Conservation (phyloP, 2,888 invertebrate species). For the Petrolisthes cinctipes region DNA sequence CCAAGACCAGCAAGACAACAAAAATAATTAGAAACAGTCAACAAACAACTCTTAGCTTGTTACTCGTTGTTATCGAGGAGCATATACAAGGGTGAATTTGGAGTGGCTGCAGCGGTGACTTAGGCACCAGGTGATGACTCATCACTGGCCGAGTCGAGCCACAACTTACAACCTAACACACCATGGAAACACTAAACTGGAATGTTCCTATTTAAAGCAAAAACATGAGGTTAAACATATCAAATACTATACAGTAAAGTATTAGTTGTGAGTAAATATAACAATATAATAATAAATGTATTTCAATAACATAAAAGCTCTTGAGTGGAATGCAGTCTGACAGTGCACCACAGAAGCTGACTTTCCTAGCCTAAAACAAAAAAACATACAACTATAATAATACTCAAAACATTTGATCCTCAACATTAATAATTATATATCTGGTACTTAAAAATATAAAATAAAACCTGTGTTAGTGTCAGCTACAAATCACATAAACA, state of each 20-base stretch:
- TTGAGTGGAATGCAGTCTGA: slow-evolving; percentile 54
- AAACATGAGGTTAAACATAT: slow-evolving; percentile 53
- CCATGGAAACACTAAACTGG: slow-evolving; percentile 42
- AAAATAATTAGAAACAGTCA: not conserved
- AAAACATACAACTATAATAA: slow-evolving; percentile 48
- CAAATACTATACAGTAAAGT: slow-evolving; percentile 46
- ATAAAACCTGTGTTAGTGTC: slow-evolving; percentile 15
- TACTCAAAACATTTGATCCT: slow-evolving; percentile 61
- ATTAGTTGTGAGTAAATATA: slow-evolving; percentile 61
- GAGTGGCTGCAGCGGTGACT: not conserved
- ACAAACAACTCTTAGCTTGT: not conserved
- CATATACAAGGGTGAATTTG: not conserved
- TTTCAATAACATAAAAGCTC: slow-evolving; percentile 53
- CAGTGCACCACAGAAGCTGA: slow-evolving; percentile 49
- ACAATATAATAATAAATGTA: slow-evolving; percentile 55
- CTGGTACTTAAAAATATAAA: slow-evolving; percentile 11
- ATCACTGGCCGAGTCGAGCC: not conserved
- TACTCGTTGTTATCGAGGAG: not conserved
- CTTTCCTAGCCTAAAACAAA: slow-evolving; percentile 42
- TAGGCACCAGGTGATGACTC: not conserved
- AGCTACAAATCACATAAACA: slow-evolving; percentile 20
- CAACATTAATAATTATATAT: slow-evolving; percentile 28
- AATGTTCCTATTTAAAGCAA: slow-evolving; percentile 62
- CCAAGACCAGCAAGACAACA: too few species aligned
- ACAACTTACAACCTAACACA: slow-evolving; percentile 54